Percentiles rank a stretch among this genome's conserved stretches.
These are phyloP conservation scores for Kryphioiulus occultus DNA, from an alignment of 2,888 invertebrate species.

Conservation along the genomic window DNA sequence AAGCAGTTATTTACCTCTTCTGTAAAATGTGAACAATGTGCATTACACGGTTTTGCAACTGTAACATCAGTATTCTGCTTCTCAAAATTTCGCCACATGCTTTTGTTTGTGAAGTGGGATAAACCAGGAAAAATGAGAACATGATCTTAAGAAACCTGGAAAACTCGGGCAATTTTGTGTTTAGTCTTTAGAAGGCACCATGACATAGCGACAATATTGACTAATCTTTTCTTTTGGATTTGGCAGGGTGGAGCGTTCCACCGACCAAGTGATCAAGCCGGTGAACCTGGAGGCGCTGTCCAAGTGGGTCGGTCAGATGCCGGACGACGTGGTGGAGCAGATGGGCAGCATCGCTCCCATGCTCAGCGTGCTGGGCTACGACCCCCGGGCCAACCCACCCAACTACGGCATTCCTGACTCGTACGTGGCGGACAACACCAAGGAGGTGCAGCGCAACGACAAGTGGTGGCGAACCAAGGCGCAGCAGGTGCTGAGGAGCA, in stretches of 20 bases:
- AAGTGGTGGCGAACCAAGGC: slow-evolving; percentile 60
- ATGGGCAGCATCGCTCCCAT: slow-evolving; percentile 95
- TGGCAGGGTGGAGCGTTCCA: slow-evolving; percentile 92
- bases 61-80: no score
- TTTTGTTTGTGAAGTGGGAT: no score
- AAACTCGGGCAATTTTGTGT: no score
- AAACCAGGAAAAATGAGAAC: no score
- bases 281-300: slow-evolving; percentile 88
- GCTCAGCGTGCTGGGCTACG: slow-evolving; percentile 88
- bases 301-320: slow-evolving; percentile 66
- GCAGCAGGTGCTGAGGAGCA: slow-evolving; percentile 55
- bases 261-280: slow-evolving; percentile 98
- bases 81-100: no score
- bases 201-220: no score
- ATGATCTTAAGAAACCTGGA: no score
- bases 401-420: slow-evolving; percentile 87
- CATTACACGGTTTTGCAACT: no score
- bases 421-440: slow-evolving; percentile 70
- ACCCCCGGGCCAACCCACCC: slow-evolving; percentile 96
- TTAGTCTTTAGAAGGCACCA: no score
- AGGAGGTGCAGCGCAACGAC: slow-evolving; percentile 62
- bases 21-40: no score
- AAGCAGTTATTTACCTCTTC: no score
- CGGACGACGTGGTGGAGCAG: slow-evolving; percentile 86
- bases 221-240: slow-evolving; percentile 54